Base-by-base conservation (phyloP, 2,797 vertebrate species). In the Catamblyrhynchus diadema region DNA sequence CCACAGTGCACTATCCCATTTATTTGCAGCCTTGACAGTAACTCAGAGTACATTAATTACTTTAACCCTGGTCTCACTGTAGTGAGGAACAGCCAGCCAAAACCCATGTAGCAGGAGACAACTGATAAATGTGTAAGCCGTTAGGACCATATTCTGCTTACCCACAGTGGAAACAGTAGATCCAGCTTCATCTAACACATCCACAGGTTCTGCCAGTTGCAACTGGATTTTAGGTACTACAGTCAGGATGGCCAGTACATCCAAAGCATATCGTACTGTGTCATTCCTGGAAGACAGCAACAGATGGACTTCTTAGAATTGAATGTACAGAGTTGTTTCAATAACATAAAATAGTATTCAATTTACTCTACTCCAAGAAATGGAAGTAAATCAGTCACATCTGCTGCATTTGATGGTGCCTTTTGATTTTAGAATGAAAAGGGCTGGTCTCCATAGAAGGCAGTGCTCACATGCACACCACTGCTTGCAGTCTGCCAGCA, bases 151-250 rank as follows among this genome's bases (percentile, higher is more conserved):
- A 50, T 57, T 77, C 83, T 95, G 96, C 99, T 96, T 98, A 99
- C 99, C 99, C 91, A 99, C 99, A 81, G 99, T 99, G 79, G 99
- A 99, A 95, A 99, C 98, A 8, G 98, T 98, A 32, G 99, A 98
- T 56, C 99, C 99, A 25, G 98, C 98, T 94, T 99, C 99, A 94
- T 99, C 99, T 35, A 99, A 97, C 72, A 99, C 99, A 75, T 99
- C 98, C 67, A 99, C 99, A 51, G 99, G 98, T 94, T 99, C 99
- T 51, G 99, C 98, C 98, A 99, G 95, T 86, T 99, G 96, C 67
- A 99, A 97, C 97, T 99, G 99, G 56, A 99, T 99, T 98, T 99
- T 99, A 92, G 99, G 99, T 90, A 99, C 99, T 64, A 99, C 99
- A 14, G 99, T 99, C 85, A 99, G 98, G 93, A 99, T 99, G 83